Percentiles rank a stretch among this genome's conserved stretches.
phyloP scores from a whole-genome alignment of 2,797 vertebrate genomes.

The Toxotes lorentzi region DNA sequence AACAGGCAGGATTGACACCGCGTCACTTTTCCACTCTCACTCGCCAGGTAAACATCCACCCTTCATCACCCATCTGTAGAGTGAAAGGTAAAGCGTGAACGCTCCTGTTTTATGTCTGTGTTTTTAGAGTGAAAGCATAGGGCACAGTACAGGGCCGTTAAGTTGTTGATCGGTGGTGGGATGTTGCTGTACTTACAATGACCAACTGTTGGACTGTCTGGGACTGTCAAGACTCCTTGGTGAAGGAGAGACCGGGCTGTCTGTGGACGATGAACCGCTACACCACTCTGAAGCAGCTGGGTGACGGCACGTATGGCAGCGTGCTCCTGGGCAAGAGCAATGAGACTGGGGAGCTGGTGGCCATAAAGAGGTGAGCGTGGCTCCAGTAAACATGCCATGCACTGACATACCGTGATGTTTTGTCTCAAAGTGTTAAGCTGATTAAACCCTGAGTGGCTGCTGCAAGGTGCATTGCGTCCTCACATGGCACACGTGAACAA shows the following conservation, averaged over 20 bases:
- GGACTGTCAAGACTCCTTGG: slow-evolving; percentile 26
- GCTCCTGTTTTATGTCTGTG: slow-evolving; percentile 20
- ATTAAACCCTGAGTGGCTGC: slow-evolving; percentile 39
- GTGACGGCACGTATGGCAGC: slow-evolving; percentile 94
- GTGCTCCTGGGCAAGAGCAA: slow-evolving; percentile 94
- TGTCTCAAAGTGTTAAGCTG: slow-evolving; percentile 45
- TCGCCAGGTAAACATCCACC: slow-evolving; percentile 18
- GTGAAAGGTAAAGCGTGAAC: slow-evolving; percentile 15
- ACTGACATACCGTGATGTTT: slow-evolving; percentile 30
- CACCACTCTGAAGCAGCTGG: slow-evolving; percentile 91
- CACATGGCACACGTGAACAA: background rate
- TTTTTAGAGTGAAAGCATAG: slow-evolving; percentile 20
- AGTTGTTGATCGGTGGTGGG: slow-evolving; percentile 3
- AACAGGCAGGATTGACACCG: slow-evolving; percentile 21
- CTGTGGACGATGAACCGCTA: slow-evolving; percentile 91
- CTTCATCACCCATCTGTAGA: slow-evolving; percentile 3
- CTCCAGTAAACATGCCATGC: background rate
- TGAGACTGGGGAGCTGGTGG: slow-evolving; percentile 93
- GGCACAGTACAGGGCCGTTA: background rate
- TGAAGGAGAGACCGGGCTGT: slow-evolving; percentile 44
- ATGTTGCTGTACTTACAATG: slow-evolving; percentile 32
- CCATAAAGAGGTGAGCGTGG: slow-evolving; percentile 91
- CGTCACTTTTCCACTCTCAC: slow-evolving; percentile 20
- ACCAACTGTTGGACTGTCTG: slow-evolving; percentile 35
- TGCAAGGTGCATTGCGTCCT: slow-evolving; percentile 13